These are phyloP conservation scores for Chlamydotis undulata DNA, from an alignment of 2,113 vertebrate species.

Conservation along the genomic window DNA sequence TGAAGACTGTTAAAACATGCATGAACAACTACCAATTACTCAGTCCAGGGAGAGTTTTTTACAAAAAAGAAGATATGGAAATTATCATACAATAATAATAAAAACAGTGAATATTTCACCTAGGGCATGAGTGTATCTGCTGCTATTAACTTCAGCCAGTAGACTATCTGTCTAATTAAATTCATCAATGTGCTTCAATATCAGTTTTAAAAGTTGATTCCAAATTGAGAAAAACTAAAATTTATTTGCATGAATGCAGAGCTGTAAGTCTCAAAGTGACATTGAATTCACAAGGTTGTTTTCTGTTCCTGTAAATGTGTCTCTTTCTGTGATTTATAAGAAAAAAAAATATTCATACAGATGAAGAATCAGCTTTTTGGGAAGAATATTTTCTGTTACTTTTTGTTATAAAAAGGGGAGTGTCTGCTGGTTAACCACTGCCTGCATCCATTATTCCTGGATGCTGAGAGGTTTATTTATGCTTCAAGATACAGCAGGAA, in stretches of 20 bases:
- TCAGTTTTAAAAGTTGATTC: conserved; percentile 38
- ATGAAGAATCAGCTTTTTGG: neutral
- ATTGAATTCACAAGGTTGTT: neutral
- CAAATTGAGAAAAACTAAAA: conserved; percentile 47
- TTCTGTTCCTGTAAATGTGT: neutral
- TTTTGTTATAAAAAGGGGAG: neutral
- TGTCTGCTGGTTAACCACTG: neutral
- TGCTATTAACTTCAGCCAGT: conserved; percentile 51
- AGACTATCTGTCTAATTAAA: conserved; percentile 62
- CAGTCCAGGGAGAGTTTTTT: conserved; percentile 62
- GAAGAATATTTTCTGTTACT: neutral
- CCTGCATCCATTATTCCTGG: neutral
- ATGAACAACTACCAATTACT: conserved; percentile 79
- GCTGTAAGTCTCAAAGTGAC: conserved; percentile 18
- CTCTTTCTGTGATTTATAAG: neutral
- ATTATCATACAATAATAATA: conserved; percentile 77
- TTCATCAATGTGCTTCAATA: conserved; percentile 43
- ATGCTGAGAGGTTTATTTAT: neutral
- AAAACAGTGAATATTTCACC: conserved; percentile 66
- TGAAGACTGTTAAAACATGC: conserved; percentile 81
- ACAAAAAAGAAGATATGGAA: conserved; percentile 48
- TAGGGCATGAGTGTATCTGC: conserved; percentile 36
- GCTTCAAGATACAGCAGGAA: neutral
- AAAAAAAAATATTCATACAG: neutral
- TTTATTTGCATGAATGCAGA: conserved; percentile 45